Evolutionary conservation across 2,888 invertebrate species (phyloP).

Genomic region (Tribolium freemani): DNA sequence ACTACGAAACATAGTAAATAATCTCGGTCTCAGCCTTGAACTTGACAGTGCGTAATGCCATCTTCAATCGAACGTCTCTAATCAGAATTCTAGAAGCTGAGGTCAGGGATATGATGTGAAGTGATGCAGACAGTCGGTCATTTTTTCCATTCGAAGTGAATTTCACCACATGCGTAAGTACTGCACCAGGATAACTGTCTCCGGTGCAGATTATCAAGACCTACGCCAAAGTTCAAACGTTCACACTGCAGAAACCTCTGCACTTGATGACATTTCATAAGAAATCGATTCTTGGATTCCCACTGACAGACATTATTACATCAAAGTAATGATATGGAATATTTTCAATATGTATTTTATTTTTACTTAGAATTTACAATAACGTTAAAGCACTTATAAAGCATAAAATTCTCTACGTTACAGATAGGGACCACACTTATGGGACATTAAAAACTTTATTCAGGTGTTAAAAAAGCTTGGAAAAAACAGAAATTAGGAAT

Average conservation of each 20-base stretch:
- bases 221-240: neutral
- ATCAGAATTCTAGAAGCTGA: slow-evolving; percentile 42
- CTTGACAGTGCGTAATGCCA: slow-evolving; percentile 35
- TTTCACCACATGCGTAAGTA: neutral
- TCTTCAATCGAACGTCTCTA: slow-evolving; percentile 38
- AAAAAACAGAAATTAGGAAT: too few relatives aligned
- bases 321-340: too few relatives aligned
- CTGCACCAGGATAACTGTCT: slow-evolving; percentile 2
- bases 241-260: too few relatives aligned
- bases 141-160: slow-evolving; percentile 5
- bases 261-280: too few relatives aligned
- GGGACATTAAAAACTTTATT: too few relatives aligned
- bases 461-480: too few relatives aligned
- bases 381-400: too few relatives aligned
- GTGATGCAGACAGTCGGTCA: neutral
- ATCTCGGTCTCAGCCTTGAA: slow-evolving; percentile 36
- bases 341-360: too few relatives aligned
- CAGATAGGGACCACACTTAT: too few relatives aligned
- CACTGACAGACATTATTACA: neutral
- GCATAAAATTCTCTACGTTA: too few relatives aligned
- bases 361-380: too few relatives aligned
- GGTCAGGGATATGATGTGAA: slow-evolving; percentile 33
- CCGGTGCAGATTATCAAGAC: neutral
- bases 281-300: neutral
- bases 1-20: slow-evolving; percentile 31